Evolutionary conservation across 2,888 invertebrate species (phyloP).

Genomic region (Encarsia formosa): DNA sequence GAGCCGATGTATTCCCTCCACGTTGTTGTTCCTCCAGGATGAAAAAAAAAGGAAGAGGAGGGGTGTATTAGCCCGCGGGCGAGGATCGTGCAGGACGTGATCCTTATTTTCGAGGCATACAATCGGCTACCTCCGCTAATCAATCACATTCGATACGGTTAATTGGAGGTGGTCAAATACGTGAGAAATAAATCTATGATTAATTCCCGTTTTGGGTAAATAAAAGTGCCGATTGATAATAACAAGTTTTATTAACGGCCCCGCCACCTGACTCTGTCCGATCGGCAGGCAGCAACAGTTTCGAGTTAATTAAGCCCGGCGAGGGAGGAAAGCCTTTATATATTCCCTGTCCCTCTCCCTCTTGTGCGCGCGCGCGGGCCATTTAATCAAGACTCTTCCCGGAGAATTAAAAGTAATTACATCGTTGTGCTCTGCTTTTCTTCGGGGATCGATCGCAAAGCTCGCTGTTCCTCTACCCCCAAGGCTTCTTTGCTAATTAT

Average conservation of each 20-base stretch:
- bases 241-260: conserved; percentile 24
- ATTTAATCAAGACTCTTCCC: conserved; percentile 36
- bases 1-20: too few relatives aligned
- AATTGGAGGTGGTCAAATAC: conserved; percentile 21
- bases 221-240: conserved; percentile 22
- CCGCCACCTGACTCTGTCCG: conserved; percentile 21
- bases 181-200: conserved; percentile 16
- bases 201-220: conserved; percentile 22
- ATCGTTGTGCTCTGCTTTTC: conserved; percentile 31
- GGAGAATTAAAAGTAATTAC: conserved; percentile 37
- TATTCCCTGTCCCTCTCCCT: conserved; percentile 18
- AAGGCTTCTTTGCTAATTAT: conserved; percentile 15
- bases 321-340: conserved; percentile 22
- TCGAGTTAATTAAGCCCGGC: conserved; percentile 39
- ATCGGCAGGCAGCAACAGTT: conserved; percentile 29
- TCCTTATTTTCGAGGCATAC: too few relatives aligned
- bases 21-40: too few relatives aligned
- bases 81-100: too few relatives aligned
- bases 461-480: background rate
- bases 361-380: conserved; percentile 24
- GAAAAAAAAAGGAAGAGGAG: too few relatives aligned
- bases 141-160: conserved; percentile 27
- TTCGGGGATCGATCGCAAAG: conserved; percentile 28
- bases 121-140: conserved; percentile 15
- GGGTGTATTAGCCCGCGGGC: too few relatives aligned